Evolutionary conservation across 2,113 vertebrate genomes (phyloP).

Genomic region (Toxotes chatareus): DNA sequence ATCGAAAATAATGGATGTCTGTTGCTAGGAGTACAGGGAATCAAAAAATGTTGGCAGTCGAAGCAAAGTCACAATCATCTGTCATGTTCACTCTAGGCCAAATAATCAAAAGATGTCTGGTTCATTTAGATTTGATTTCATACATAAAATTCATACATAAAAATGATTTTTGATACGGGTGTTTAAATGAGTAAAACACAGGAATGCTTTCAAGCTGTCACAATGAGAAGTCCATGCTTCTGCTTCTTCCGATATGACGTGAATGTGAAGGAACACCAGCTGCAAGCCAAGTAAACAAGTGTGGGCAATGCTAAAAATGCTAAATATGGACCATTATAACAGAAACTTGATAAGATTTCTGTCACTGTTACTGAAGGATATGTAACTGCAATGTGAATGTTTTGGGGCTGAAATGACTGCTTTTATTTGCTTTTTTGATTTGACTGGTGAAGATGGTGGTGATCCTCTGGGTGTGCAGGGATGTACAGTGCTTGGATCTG

Average conservation of each 20-base stretch:
- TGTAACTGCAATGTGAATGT: background rate
- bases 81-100: constrained; percentile 23
- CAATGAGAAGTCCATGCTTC: background rate
- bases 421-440: constrained; percentile 14
- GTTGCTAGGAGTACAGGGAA: background rate
- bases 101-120: constrained; percentile 15
- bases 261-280: background rate
- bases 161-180: constrained; percentile 21
- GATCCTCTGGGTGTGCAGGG: background rate
- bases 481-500: constrained; percentile 5
- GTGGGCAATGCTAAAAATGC: constrained; percentile 6
- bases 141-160: constrained; percentile 19
- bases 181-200: constrained; percentile 39
- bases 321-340: constrained; percentile 1
- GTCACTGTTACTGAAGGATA: constrained; percentile 14
- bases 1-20: background rate
- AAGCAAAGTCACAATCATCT: constrained; percentile 2
- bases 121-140: constrained; percentile 29
- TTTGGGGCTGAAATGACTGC: background rate
- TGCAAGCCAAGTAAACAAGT: constrained; percentile 20
- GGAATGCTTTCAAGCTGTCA: constrained; percentile 56
- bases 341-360: background rate
- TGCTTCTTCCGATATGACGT: constrained; percentile 10
- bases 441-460: background rate
- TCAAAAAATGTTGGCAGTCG: constrained; percentile 1